phyloP scores from a whole-genome alignment of 1,140 invertebrate genomes.

The Gonioctena quinquepunctata region DNA sequence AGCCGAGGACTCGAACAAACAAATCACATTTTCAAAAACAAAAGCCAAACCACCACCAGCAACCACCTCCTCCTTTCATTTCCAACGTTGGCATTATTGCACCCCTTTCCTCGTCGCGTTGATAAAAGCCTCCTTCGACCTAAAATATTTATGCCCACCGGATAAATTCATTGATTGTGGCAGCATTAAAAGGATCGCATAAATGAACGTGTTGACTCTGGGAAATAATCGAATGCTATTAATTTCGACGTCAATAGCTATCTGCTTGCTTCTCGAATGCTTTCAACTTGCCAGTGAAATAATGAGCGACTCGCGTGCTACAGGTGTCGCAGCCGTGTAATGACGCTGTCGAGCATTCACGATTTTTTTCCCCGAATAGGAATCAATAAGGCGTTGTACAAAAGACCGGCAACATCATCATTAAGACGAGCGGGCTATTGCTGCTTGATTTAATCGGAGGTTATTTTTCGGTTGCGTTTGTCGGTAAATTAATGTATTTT shows the following conservation, averaged over 20 bases:
- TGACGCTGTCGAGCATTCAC: conserved; percentile 38
- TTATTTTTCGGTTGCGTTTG: neutral
- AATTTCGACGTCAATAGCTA: conserved; percentile 47
- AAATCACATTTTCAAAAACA: conserved; percentile 15
- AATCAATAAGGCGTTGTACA: conserved; percentile 26
- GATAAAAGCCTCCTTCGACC: conserved; percentile 1
- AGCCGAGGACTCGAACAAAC: conserved; percentile 1
- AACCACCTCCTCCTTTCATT: conserved; percentile 5
- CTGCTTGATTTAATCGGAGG: neutral
- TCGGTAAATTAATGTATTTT: neutral
- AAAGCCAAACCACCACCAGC: conserved; percentile 5
- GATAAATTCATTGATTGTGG: conserved; percentile 17
- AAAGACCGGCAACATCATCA: conserved; percentile 5
- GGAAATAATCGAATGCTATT: conserved; percentile 50
- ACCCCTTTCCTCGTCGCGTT: neutral
- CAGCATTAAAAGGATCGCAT: conserved; percentile 29
- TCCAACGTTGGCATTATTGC: neutral
- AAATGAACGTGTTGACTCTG: conserved; percentile 45
- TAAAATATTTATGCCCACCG: conserved; percentile 13
- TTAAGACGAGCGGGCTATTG: neutral
- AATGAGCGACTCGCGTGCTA: conserved; percentile 46
- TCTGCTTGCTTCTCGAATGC: conserved; percentile 26
- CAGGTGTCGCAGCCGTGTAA: conserved; percentile 42
- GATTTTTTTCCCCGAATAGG: conserved; percentile 24
- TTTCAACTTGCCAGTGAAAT: conserved; percentile 28